Percentiles rank a stretch among this genome's conserved stretches.
phyloP scores from a whole-genome alignment of 2,888 invertebrate species.

The Spisula solida region DNA sequence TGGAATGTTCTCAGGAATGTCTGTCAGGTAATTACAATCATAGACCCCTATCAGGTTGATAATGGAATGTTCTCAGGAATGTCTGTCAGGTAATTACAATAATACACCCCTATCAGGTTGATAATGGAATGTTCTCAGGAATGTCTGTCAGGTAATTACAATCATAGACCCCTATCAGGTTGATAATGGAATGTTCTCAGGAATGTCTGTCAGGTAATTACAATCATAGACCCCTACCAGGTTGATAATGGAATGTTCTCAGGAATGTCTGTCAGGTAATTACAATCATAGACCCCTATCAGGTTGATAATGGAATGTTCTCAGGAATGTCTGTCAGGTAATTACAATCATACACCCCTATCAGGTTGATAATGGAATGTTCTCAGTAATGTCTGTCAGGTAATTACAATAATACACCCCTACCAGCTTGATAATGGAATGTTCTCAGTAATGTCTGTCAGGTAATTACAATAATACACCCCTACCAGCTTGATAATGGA shows the following conservation, averaged over 20 bases:
- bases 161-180: no score
- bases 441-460: slow-evolving; percentile 82
- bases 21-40: no score
- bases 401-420: slow-evolving; percentile 81
- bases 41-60: no score
- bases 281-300: slow-evolving; percentile 83
- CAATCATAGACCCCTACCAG: slow-evolving; percentile 82
- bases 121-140: no score
- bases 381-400: slow-evolving; percentile 82
- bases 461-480: slow-evolving; percentile 83
- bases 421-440: slow-evolving; percentile 83
- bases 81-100: no score
- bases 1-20: no score
- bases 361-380: slow-evolving; percentile 84
- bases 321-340: slow-evolving; percentile 82
- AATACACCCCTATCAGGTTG: no score
- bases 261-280: slow-evolving; percentile 80
- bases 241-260: slow-evolving; percentile 85
- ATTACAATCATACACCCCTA: slow-evolving; percentile 82
- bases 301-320: slow-evolving; percentile 85
- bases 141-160: no score
- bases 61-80: no score
- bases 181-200: no score
- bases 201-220: slow-evolving; percentile 39
- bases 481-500: slow-evolving; percentile 82